Base-by-base conservation (phyloP, 2,797 vertebrate species). In the Lithobates pipiens region DNA sequence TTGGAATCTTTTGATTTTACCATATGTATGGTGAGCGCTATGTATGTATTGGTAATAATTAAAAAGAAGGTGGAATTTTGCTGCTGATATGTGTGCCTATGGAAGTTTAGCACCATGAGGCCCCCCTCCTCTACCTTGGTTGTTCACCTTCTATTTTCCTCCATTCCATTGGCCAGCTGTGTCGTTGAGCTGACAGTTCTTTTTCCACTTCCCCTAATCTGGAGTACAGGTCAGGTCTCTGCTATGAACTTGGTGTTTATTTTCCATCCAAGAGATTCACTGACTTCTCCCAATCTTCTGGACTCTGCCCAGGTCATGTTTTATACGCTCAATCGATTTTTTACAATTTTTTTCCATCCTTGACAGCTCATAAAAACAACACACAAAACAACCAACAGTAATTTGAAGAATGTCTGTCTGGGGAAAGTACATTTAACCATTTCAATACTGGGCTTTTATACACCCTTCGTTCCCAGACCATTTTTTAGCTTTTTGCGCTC, bases 281-380 rank as follows among this genome's bases (percentile, higher is more conserved):
- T 80, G 78, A 71, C 78, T 72, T 76, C 46, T 85, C 63, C 75
- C 18, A 42, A 27, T 46, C 63, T 39, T 5, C 44, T 82, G 85
- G 74, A 82, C 85, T 86, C 74, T 82, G 79, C 67, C 73, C 78
- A 13, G 69, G 18, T 72, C 46, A 50, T 11, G 21, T 80, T 72
- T 23, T 42, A 21, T 65, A n/a, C 34, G 5, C 36, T 67, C 54
- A 73, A 78, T 82, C 44, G 57, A 9, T 39, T 39, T 82, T 82
- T 82, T 82, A 86, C 32, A 34, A 77, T 73, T 86, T 72, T 65
- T 86, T 86, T 86, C 85, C 85, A 78, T 86, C 39, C 39, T 29
- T 77, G 82, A 50, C 72, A 68, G 50, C 68, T 29, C 57, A 86
- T 82, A 82, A 86, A 85, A 73, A 16, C 27, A 44, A n/a, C 27